Base-by-base conservation (phyloP, 2,888 invertebrate species). In the Pemphredon lugubris region DNA sequence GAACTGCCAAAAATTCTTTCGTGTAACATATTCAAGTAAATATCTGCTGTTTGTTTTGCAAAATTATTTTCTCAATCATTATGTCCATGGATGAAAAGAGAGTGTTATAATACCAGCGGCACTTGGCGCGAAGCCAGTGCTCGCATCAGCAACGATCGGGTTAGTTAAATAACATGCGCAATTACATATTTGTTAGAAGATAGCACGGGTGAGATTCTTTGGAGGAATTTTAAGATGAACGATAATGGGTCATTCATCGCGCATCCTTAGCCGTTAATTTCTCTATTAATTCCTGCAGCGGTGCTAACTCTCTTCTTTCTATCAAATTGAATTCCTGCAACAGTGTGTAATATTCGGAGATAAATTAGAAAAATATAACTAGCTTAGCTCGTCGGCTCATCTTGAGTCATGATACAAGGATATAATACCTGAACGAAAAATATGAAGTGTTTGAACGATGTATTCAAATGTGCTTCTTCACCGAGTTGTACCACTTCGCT, bases 361-460 rank as follows among this genome's bases (percentile, higher is more conserved):
- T 1, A 13, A 34, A 9, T 9, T 5, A 9, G n/a, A 11, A 13
- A 26, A 53, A 11, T n/a, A n/a, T n/a, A n/a, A n/a, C n/a, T n/a
- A n/a, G n/a, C n/a, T n/a, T n/a, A n/a, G n/a, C n/a, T n/a, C n/a
- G n/a, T n/a, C n/a, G n/a, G n/a, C n/a, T n/a, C n/a, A n/a, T n/a
- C n/a, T n/a, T n/a, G n/a, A n/a, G n/a, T n/a, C n/a, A n/a, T n/a
- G n/a, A 26, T 26, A 3, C 26, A 7, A 26, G 3, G 13, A 14
- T 42, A 40, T 30, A 9, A 18, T 9, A 94, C 96, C 92, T 96
- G 96, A 73, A 97, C 97, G 89, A 98, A 98, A 92, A 98, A 98
- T 89, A 99, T 98, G 90, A 99, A 99, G 92, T 99, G 99, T 90
- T 99, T 99, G 92, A 99, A 99, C 83, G 98, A 98, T 70, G 99